Conservation (phyloP, 2,113 vertebrate genomes). For the rat (Rattus norvegicus) region DNA sequence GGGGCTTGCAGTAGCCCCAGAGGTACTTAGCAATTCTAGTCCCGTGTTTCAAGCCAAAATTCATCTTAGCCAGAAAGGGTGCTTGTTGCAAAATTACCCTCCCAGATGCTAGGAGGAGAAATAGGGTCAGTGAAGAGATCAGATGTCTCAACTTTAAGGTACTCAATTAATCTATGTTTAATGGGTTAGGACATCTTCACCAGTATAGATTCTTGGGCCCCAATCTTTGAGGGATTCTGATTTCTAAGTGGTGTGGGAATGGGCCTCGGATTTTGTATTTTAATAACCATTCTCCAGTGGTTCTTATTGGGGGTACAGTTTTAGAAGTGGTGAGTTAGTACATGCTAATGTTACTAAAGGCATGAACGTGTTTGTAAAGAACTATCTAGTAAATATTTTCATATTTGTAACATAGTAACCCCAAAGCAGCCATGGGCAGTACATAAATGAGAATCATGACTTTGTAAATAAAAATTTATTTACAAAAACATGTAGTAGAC, state of each 20-base stretch:
- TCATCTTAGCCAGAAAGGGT: conserved; percentile 68
- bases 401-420: neutral
- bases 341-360: conserved; percentile 20
- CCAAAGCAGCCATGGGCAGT: conserved; percentile 1
- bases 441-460: neutral
- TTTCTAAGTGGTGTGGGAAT: neutral
- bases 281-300: conserved; percentile 15
- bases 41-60: conserved; percentile 69
- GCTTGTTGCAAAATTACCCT: conserved; percentile 72
- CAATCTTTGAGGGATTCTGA: conserved; percentile 11
- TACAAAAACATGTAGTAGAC: neutral
- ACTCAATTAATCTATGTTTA: conserved; percentile 62
- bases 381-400: conserved; percentile 48
- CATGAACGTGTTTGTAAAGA: conserved; percentile 21
- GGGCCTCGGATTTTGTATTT: conserved; percentile 29
- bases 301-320: conserved; percentile 39
- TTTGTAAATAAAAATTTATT: conserved; percentile 44
- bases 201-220: conserved; percentile 2
- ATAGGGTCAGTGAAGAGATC: conserved; percentile 72
- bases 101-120: conserved; percentile 62
- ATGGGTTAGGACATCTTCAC: conserved; percentile 62
- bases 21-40: conserved; percentile 73
- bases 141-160: conserved; percentile 61
- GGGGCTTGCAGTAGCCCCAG: conserved; percentile 54
- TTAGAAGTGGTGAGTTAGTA: conserved; percentile 33